Evolutionary conservation across 2,797 vertebrate species (phyloP).

Genomic region (Heteromormyrus szaboi): DNA sequence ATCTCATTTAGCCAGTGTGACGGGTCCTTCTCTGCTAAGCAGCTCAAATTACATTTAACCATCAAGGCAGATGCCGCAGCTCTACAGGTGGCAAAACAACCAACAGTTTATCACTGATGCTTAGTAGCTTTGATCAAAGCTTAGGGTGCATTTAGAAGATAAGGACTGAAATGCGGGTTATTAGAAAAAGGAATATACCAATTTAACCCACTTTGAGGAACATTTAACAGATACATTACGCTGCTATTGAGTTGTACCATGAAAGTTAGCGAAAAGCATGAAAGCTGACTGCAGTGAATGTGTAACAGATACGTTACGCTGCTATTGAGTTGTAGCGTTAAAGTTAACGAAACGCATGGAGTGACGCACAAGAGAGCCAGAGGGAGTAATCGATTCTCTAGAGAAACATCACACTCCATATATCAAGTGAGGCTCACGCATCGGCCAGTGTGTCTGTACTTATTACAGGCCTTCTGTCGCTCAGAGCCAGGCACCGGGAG

Average conservation of each 20-base stretch:
- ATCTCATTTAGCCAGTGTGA: conserved; percentile 52
- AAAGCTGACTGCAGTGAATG: neutral
- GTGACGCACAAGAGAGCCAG: conserved; percentile 36
- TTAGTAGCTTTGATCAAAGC: neutral
- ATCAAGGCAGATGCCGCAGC: conserved; percentile 38
- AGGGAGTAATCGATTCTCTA: conserved; percentile 38
- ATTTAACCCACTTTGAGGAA: neutral
- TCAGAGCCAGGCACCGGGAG: conserved; percentile 41
- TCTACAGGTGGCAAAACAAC: conserved; percentile 15
- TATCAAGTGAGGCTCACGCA: conserved; percentile 53
- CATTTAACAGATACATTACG: neutral
- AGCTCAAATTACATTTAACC: conserved; percentile 46
- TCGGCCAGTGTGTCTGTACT: conserved; percentile 44
- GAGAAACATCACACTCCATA: conserved; percentile 49
- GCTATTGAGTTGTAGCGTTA: neutral
- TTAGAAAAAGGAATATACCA: neutral
- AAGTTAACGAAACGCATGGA: conserved; percentile 30
- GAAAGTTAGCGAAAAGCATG: neutral
- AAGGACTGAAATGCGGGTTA: neutral
- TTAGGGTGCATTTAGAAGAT: neutral
- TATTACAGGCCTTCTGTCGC: conserved; percentile 52
- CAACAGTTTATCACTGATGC: neutral
- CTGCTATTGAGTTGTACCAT: neutral
- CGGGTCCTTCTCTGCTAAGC: conserved; percentile 35
- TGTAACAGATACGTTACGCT: neutral